These are phyloP conservation scores for Plectus sambesii DNA, from an alignment of 1,140 invertebrate species.

Conservation along the genomic window DNA sequence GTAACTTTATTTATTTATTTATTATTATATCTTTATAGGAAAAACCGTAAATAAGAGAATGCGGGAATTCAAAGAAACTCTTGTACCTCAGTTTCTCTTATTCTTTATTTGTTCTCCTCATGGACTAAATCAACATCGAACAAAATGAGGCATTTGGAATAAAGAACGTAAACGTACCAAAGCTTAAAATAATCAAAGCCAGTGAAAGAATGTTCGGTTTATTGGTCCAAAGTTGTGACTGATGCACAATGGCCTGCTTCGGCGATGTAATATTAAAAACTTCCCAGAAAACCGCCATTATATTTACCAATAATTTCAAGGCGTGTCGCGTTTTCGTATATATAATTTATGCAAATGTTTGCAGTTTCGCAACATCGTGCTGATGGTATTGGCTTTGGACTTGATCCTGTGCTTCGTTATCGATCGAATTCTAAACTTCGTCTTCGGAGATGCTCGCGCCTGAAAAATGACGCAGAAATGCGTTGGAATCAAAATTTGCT, in stretches of 20 bases:
- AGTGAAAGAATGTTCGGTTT: not conserved
- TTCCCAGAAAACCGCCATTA: no score
- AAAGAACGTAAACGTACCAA: not conserved
- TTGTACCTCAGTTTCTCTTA: not conserved
- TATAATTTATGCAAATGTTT: no score
- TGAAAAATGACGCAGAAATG: no score
- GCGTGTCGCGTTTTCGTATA: no score
- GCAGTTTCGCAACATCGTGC: slow-evolving; percentile 49
- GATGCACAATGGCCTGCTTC: not conserved
- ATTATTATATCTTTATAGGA: not conserved
- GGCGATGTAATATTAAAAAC: not conserved
- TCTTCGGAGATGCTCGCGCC: slow-evolving; percentile 45
- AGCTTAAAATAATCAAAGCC: no score
- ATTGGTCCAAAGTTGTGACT: not conserved
- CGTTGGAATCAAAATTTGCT: no score
- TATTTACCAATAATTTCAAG: no score
- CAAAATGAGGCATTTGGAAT: not conserved
- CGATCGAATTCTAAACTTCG: slow-evolving; percentile 47
- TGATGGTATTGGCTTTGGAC: slow-evolving; percentile 46
- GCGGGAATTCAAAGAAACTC: not conserved
- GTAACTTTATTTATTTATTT: slow-evolving; percentile 31
- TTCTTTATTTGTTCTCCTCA: not conserved
- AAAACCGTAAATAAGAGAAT: not conserved
- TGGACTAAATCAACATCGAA: not conserved
- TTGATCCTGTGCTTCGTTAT: slow-evolving; percentile 47